A percentile compares a stretch with the other conserved stretches of the same genome.
Conservation (phyloP, 2,113 vertebrate species). For the Aegypius monachus region DNA sequence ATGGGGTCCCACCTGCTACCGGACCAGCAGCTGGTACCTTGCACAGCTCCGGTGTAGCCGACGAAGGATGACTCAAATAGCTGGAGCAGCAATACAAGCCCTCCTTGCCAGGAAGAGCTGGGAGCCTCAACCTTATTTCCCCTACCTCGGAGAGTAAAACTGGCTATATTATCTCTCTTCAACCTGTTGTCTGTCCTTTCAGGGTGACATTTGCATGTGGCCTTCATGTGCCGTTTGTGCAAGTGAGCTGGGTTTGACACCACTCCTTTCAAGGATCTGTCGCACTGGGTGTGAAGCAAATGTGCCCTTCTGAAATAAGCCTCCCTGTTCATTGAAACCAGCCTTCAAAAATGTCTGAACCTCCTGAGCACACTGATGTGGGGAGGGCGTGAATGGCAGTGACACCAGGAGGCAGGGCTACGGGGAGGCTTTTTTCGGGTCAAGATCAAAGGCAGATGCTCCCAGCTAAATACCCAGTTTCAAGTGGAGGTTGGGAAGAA, state of each 20-base stretch:
- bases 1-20: neutral
- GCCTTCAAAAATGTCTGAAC: neutral
- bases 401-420: neutral
- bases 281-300: neutral
- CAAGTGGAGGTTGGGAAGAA: neutral
- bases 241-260: neutral
- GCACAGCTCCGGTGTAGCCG: neutral
- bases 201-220: rapidly evolving
- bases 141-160: neutral
- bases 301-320: neutral
- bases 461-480: neutral
- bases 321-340: neutral
- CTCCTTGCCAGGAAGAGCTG: neutral
- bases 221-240: neutral
- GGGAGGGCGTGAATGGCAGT: neutral
- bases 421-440: neutral
- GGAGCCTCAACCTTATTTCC: neutral
- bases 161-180: neutral
- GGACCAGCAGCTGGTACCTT: neutral
- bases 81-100: neutral
- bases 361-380: neutral
- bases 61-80: rapidly evolving
- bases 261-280: neutral
- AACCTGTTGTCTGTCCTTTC: neutral
- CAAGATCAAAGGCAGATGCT: neutral